A percentile compares a stretch with the other conserved stretches of the same genome.
Evolutionary conservation across 2,888 invertebrate species (phyloP).

Genomic region (Salticus scenicus): DNA sequence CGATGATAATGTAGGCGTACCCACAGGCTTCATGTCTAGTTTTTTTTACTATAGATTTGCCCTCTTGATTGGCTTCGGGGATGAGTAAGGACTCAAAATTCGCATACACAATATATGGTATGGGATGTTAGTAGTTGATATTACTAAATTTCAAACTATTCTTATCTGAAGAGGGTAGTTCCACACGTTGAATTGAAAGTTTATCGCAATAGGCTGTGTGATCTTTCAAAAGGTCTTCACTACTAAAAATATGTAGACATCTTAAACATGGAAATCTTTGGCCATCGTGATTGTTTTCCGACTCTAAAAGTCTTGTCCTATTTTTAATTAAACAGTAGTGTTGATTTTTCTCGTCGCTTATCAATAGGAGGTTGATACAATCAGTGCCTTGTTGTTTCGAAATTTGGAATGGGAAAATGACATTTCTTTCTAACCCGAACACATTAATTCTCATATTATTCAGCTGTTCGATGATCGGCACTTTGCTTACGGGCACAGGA

Average conservation of each 20-base stretch:
- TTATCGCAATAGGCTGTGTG: background rate
- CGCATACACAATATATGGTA: background rate
- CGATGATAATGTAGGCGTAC: too few relatives aligned
- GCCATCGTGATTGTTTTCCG: background rate
- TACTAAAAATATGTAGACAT: background rate
- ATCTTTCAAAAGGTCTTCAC: background rate
- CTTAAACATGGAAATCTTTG: background rate
- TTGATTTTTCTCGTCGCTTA: conserved; percentile 1
- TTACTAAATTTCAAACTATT: background rate
- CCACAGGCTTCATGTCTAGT: too few relatives aligned
- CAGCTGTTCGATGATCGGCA: background rate
- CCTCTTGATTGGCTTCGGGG: too few relatives aligned
- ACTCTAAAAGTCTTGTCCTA: background rate
- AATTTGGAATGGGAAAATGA: conserved; percentile 10
- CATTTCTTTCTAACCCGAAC: background rate
- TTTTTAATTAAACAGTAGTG: conserved; percentile 19
- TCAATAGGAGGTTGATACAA: conserved; percentile 4
- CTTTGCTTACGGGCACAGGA: background rate
- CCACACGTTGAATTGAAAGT: background rate
- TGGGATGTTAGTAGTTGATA: background rate
- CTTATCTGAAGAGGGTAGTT: background rate
- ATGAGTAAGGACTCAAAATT: background rate
- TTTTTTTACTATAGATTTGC: too few relatives aligned
- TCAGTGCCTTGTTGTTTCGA: background rate
- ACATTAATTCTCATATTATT: conserved; percentile 31